phyloP scores from a whole-genome alignment of 2,113 vertebrate species.

The Gracilinanus agilis region DNA sequence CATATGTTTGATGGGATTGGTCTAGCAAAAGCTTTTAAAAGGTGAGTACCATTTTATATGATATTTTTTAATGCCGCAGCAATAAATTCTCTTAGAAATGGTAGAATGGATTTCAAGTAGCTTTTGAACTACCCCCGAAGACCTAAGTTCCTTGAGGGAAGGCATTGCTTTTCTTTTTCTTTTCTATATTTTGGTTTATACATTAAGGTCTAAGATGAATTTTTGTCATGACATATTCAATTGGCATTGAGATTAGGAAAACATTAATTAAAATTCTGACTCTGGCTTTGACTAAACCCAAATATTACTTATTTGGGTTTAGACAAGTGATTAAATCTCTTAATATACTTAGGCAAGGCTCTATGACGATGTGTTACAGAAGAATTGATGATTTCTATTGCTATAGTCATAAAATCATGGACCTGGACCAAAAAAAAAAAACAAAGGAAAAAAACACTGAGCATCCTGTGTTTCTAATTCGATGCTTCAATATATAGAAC shows the following conservation, averaged over 20 bases:
- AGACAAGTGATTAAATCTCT: neutral
- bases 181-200: neutral
- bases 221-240: neutral
- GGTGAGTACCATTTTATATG: neutral
- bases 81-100: neutral
- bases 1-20: neutral
- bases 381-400: neutral
- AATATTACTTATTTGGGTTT: neutral
- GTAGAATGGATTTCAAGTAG: neutral
- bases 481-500: neutral
- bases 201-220: neutral
- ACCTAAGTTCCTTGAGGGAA: neutral
- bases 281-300: neutral
- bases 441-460: too few relatives aligned
- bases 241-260: neutral
- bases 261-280: neutral
- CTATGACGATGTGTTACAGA: neutral
- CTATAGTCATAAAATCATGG: neutral
- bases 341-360: neutral
- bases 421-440: neutral
- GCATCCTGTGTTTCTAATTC: neutral
- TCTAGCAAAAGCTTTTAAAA: constrained; percentile 17
- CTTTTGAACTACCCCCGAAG: neutral
- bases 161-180: neutral
- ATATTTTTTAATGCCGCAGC: neutral